phyloP scores from a whole-genome alignment of 2,113 vertebrate species.

The Petrocephalus microphthalmus region DNA sequence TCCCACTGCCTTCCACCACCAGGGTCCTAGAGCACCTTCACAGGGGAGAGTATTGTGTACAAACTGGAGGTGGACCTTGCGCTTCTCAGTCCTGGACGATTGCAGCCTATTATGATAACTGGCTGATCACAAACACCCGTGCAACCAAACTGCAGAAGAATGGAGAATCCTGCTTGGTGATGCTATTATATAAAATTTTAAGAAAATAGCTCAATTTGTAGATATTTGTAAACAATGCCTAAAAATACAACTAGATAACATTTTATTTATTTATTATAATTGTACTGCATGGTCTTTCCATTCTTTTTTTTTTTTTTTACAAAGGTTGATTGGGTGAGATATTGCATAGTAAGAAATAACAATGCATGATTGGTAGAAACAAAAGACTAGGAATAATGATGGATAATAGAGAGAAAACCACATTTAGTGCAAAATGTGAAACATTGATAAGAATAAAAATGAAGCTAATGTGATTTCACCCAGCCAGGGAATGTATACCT shows the following conservation, averaged over 20 bases:
- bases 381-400: not conserved
- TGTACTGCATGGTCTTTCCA: not conserved
- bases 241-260: not conserved
- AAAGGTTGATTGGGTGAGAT: not conserved
- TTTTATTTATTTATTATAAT: not conserved
- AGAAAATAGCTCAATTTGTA: not conserved
- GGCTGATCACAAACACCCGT: not conserved
- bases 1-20: conserved; percentile 61
- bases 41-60: conserved; percentile 74
- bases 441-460: conserved; percentile 2
- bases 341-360: not conserved
- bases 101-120: conserved; percentile 62
- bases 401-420: not conserved
- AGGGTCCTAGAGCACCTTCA: conserved; percentile 59
- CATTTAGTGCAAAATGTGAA: not conserved
- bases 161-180: not conserved
- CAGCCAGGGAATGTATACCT: not conserved
- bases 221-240: not conserved
- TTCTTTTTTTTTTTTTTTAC: not conserved
- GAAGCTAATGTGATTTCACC: not conserved
- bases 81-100: conserved; percentile 62
- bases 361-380: not conserved
- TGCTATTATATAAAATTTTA: not conserved
- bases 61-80: conserved; percentile 54
- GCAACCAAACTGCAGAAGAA: not conserved